Percentiles rank a stretch among this genome's conserved stretches.
Evolutionary conservation across 2,888 invertebrate species (phyloP).

Genomic region (Amitus sp.): DNA sequence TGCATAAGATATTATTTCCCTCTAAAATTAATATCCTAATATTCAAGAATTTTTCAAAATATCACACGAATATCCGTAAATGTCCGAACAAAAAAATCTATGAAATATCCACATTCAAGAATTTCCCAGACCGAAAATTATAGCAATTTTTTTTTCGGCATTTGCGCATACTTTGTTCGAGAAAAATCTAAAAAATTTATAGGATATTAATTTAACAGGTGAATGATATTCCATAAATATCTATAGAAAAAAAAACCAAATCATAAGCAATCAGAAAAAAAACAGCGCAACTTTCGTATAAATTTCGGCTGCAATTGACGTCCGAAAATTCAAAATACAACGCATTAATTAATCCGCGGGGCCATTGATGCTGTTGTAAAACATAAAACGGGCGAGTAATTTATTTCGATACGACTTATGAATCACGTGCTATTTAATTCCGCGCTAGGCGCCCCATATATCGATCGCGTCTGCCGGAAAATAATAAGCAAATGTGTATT

Average conservation of each 20-base stretch:
- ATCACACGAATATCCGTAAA: not conserved
- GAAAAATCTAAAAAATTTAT: too few species aligned
- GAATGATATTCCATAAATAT: too few species aligned
- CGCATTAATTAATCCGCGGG: slow-evolving; percentile 8
- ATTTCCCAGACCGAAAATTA: too few species aligned
- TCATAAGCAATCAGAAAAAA: too few species aligned
- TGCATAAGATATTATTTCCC: not conserved
- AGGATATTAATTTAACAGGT: too few species aligned
- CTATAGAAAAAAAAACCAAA: too few species aligned
- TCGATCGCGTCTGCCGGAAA: slow-evolving; percentile 28
- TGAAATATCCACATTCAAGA: not conserved
- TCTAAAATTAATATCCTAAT: not conserved
- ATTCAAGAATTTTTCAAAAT: not conserved
- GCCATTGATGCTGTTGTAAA: slow-evolving; percentile 8
- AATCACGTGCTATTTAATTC: slow-evolving; percentile 25
- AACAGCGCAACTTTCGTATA: too few species aligned
- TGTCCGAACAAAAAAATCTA: too few species aligned
- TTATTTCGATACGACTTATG: slow-evolving; percentile 15
- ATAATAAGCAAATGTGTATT: slow-evolving; percentile 40
- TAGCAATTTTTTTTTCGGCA: too few species aligned
- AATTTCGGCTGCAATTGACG: too few species aligned
- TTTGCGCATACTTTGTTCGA: not conserved
- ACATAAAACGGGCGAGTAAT: slow-evolving; percentile 7
- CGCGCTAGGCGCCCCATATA: slow-evolving; percentile 26
- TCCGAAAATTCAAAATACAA: slow-evolving; percentile 1